These are phyloP conservation scores for Sitta carolinensis DNA, from an alignment of 2,797 vertebrate genomes.

Conservation along the genomic window DNA sequence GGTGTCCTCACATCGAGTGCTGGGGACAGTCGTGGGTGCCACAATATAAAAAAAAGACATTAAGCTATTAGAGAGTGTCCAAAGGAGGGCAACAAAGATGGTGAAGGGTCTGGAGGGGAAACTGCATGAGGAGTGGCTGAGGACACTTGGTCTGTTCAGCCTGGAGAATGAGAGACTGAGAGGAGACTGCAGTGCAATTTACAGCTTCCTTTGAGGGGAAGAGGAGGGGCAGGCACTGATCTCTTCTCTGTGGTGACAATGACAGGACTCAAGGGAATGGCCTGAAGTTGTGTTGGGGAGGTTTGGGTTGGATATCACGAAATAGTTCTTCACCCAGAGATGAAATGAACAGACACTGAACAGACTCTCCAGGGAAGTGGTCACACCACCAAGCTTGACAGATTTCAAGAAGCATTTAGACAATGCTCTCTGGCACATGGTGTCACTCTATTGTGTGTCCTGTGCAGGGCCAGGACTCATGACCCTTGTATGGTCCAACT, in stretches of 20 bases:
- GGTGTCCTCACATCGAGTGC: fast-evolving
- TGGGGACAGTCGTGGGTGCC: background rate
- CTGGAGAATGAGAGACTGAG: no score
- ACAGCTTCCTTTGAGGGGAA: no score
- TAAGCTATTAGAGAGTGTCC: fast-evolving
- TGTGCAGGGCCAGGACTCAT: no score
- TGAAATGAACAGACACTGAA: background rate
- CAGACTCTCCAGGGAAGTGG: background rate
- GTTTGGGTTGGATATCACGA: background rate
- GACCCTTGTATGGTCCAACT: background rate
- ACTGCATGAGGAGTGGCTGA: background rate
- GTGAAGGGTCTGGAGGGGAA: background rate
- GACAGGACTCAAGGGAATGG: background rate
- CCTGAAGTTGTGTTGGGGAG: background rate
- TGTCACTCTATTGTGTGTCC: no score
- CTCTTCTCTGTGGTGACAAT: background rate
- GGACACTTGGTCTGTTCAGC: background rate
- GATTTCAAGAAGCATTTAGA: background rate
- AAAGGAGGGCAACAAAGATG: no score
- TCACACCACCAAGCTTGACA: background rate
- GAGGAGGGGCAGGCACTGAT: no score
- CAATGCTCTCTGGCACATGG: background rate
- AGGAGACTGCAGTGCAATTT: no score
- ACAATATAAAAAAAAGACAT: background rate
- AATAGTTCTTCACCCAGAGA: background rate